These are phyloP conservation scores for Acanthurus lineatus DNA, from an alignment of 2,797 vertebrate genomes.

Conservation along the genomic window DNA sequence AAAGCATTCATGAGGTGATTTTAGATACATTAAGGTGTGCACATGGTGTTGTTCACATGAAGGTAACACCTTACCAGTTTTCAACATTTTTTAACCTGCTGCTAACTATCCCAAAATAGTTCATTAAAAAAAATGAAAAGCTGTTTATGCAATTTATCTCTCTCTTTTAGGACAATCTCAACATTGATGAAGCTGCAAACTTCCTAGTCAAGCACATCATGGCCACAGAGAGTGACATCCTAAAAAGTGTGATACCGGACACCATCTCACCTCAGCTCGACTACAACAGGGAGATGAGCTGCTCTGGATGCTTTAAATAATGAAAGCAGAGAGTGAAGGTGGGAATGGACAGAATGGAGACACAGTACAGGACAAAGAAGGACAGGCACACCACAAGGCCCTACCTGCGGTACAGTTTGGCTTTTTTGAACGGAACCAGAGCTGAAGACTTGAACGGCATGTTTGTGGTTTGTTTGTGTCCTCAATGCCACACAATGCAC, in stretches of 20 bases:
- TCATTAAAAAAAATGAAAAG: neutral
- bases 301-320: slow-evolving; percentile 92
- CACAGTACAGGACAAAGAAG: slow-evolving; percentile 25
- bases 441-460: slow-evolving; percentile 11
- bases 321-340: slow-evolving; percentile 44
- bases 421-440: slow-evolving; percentile 23
- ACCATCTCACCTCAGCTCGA: slow-evolving; percentile 91
- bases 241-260: slow-evolving; percentile 89
- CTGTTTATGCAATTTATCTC: neutral
- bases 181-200: slow-evolving; percentile 94
- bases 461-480: slow-evolving; percentile 8
- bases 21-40: slow-evolving; percentile 1
- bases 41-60: neutral
- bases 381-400: neutral
- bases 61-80: neutral
- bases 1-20: neutral
- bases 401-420: neutral
- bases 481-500: neutral
- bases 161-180: slow-evolving; percentile 91
- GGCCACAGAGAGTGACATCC: slow-evolving; percentile 92
- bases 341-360: slow-evolving; percentile 2
- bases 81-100: neutral
- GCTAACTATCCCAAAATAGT: too few relatives aligned
- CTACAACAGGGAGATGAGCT: slow-evolving; percentile 84
- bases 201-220: slow-evolving; percentile 98